Base-by-base conservation (phyloP, 2,888 invertebrate genomes). In the Venusia cambrica region DNA sequence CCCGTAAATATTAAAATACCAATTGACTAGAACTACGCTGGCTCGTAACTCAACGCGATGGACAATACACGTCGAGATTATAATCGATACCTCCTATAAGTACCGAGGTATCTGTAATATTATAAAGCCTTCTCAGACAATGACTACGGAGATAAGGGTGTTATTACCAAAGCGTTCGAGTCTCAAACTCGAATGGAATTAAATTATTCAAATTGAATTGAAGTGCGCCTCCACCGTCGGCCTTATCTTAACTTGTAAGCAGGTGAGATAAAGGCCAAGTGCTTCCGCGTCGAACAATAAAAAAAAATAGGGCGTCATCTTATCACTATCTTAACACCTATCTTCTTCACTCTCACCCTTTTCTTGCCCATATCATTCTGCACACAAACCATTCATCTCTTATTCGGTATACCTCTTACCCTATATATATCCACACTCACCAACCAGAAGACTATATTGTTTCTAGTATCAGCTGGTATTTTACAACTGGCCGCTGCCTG, bases 61-160 rank as follows among this genome's bases (percentile, higher is more conserved):
- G 61, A 68, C 65, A 73, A 65, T 71, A 57, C 60, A 45, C 53
- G 57, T 64, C 61, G 48, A 64, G 71, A 73, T 72, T 56, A 56
- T 62, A 55, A 70, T 72, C 68, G 20, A 29, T 39, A 26, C 25
- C 20, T 34, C 5, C 16, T 22, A 29, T 20, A 14, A 31, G n/a
- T 8, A 9, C 18, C n/a, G n/a, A n/a, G n/a, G n/a, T n/a, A n/a
- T n/a, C 11, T 25, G 16, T 19, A 25, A 25, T 20, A 33, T 33
- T 38, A 33, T 33, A 33, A 38, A 38, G 38, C 29, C 5, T 22
- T 32, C 30, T 19, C 29, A 25, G 29, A 38, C 33, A 38, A 33
- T 29, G 28, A 27, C 18, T 13, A 18, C 7, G 13, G n/a, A 18
- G 27, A 18, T 28, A 6, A 21, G 16, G n/a, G 31, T 5, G 5